Evolutionary conservation across 2,888 invertebrate genomes (phyloP).

Genomic region (Drosophila paramelanica): DNA sequence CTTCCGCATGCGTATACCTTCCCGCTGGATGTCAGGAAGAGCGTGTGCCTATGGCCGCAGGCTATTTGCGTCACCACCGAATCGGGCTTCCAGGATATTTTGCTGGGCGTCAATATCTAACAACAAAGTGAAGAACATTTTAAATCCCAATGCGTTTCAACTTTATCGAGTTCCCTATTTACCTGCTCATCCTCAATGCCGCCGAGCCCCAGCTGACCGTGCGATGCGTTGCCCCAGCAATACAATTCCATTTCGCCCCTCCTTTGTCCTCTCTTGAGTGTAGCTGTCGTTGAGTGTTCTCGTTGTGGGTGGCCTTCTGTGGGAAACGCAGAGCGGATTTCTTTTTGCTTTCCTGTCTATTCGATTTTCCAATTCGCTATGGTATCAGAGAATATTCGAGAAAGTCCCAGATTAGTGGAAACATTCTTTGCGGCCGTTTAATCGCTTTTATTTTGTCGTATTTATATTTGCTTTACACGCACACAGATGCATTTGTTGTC

Average conservation of each 20-base stretch:
- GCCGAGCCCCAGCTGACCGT: slow-evolving; percentile 92
- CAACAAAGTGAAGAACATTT: background rate
- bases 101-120: slow-evolving; percentile 88
- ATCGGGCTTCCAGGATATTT: slow-evolving; percentile 87
- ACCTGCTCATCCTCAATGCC: slow-evolving; percentile 90
- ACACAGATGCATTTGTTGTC: slow-evolving; percentile 37
- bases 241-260: slow-evolving; percentile 86
- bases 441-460: slow-evolving; percentile 10
- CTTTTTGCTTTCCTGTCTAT: slow-evolving; percentile 1
- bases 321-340: background rate
- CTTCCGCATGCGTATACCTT: slow-evolving; percentile 95
- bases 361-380: slow-evolving; percentile 9
- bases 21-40: slow-evolving; percentile 91
- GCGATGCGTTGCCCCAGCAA: slow-evolving; percentile 91
- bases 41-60: slow-evolving; percentile 93
- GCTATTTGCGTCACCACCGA: slow-evolving; percentile 87
- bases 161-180: slow-evolving; percentile 10
- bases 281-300: background rate
- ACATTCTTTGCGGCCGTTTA: slow-evolving; percentile 34
- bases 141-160: background rate
- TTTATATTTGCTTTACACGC: slow-evolving; percentile 23
- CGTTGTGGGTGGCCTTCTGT: slow-evolving; percentile 10
- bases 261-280: background rate
- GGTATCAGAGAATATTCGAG: slow-evolving; percentile 59
- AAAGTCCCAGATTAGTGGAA: slow-evolving; percentile 28